Evolutionary conservation across 2,113 vertebrate genomes (phyloP).

Genomic region (Pogona vitticeps): DNA sequence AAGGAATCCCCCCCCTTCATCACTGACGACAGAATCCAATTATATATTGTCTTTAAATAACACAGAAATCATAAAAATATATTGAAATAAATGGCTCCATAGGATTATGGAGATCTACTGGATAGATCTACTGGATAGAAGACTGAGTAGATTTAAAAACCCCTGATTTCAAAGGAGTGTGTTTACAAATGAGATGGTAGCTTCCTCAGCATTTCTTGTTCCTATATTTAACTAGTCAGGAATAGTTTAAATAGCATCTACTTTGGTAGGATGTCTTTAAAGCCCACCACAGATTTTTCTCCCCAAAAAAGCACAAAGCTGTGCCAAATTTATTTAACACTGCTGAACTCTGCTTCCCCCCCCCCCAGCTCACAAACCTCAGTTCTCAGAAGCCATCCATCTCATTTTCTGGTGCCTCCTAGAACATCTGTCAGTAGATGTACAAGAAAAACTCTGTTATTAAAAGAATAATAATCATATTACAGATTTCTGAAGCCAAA

Average conservation of each 20-base stretch:
- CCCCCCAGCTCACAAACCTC: slow-evolving; percentile 37
- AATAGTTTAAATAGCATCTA: slow-evolving; percentile 26
- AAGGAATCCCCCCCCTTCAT: background rate
- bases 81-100: slow-evolving; percentile 9
- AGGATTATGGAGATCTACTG: background rate
- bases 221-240: slow-evolving; percentile 38
- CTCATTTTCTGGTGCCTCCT: slow-evolving; percentile 54
- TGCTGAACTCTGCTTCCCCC: slow-evolving; percentile 45
- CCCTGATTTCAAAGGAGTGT: background rate
- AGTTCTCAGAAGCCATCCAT: slow-evolving; percentile 36
- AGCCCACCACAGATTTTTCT: slow-evolving; percentile 9
- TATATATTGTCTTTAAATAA: background rate
- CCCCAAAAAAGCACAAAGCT: slow-evolving; percentile 20
- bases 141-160: no score
- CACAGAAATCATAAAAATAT: slow-evolving; percentile 32
- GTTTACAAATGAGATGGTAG: background rate
- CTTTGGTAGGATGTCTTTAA: slow-evolving; percentile 34
- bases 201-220: slow-evolving; percentile 5
- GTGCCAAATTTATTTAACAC: slow-evolving; percentile 59
- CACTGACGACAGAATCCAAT: no score
- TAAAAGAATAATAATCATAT: slow-evolving; percentile 70
- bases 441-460: slow-evolving; percentile 58
- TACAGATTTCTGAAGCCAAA: slow-evolving; percentile 62
- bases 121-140: background rate
- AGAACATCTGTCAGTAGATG: slow-evolving; percentile 56